Base-by-base conservation (phyloP, 2,888 invertebrate species). In the Clunio marinus region DNA sequence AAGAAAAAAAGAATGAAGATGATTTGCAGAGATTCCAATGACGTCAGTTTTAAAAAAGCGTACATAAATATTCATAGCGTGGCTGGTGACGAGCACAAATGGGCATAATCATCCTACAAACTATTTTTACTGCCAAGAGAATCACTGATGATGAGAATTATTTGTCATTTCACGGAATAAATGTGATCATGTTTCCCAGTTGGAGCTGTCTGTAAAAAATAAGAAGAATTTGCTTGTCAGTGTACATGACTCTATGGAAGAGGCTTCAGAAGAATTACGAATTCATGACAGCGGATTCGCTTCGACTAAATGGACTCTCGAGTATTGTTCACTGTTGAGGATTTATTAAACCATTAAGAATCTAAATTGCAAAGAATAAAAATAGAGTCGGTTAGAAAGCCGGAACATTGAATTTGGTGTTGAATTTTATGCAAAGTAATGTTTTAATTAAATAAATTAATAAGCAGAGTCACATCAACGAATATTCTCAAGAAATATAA, bases 21-120 rank as follows among this genome's bases (percentile, higher is more conserved):
- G 59, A 59, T 32, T 59, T 59, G 59, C 59, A 59, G 59, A 59
- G 59, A 59, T 59, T 59, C 22, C 59, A 20, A 35, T 59, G 59
- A 59, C 32, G 32, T 35, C 59, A 58, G 28, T 24, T 22, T 8
- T 15, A 15, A 25, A 25, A 3, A 4, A 10, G 15, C 24, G 1
- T 15, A n/a, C 41, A 41, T 41, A n/a, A 41, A 41, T 3, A 41
- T 5, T 41, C 41, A 41, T n/a, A 10, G 15, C 15, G 2, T n/a
- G 3, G 10, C 41, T 32, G 8, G 32, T 10, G 32, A 32, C 32
- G 32, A 32, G 10, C 10, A 32, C 32, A 32, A 32, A 32, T 32
- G 32, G 32, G 10, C 32, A 32, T 32, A 32, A 32, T 32, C 32
- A 32, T 8, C 32, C 10, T 5, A 10, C 32, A 10, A 32, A 32